phyloP scores from a whole-genome alignment of 2,797 vertebrate species.

The Astyanax mexicanus region DNA sequence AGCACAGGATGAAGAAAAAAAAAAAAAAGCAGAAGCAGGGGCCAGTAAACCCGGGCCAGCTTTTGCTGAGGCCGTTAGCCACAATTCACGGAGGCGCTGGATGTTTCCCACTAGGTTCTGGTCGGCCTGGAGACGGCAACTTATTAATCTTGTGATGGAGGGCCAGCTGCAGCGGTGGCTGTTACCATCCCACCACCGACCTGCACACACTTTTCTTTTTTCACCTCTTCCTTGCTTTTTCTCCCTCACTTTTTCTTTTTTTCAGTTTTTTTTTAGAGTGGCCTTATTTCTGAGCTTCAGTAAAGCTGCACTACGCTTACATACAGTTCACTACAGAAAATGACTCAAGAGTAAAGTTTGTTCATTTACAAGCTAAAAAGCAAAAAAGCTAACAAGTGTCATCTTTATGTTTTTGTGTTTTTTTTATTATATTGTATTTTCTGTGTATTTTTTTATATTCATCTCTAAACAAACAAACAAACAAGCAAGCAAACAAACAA shows the following conservation, averaged over 20 bases:
- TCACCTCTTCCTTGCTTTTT: slow-evolving; percentile 11
- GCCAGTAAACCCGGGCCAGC: slow-evolving; percentile 93
- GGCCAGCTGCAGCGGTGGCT: slow-evolving; percentile 96
- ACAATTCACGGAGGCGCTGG: slow-evolving; percentile 89
- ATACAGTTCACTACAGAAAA: too few relatives aligned
- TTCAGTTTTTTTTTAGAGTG: slow-evolving; percentile 14
- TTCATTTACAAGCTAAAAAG: too few relatives aligned
- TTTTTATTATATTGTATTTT: too few relatives aligned
- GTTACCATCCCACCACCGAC: slow-evolving; percentile 89
- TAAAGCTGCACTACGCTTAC: neutral
- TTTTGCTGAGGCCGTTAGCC: slow-evolving; percentile 95
- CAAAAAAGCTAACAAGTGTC: too few relatives aligned
- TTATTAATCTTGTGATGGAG: slow-evolving; percentile 99
- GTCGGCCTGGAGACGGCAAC: slow-evolving; percentile 99
- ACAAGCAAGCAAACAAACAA: too few relatives aligned
- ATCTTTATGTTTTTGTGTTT: neutral
- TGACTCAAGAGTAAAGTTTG: too few relatives aligned
- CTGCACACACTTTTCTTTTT: slow-evolving; percentile 74
- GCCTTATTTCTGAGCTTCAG: too few relatives aligned
- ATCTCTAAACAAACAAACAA: slow-evolving; percentile 53
- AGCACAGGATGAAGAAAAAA: slow-evolving; percentile 59
- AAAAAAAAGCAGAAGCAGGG: slow-evolving; percentile 71
- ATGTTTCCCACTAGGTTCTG: slow-evolving; percentile 99
- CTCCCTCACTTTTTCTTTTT: slow-evolving; percentile 30
- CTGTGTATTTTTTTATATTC: slow-evolving; percentile 11